A percentile compares a stretch with the other conserved stretches of the same genome.
Evolutionary conservation across 2,113 vertebrate species (phyloP).

Genomic region (Narcine bancroftii): DNA sequence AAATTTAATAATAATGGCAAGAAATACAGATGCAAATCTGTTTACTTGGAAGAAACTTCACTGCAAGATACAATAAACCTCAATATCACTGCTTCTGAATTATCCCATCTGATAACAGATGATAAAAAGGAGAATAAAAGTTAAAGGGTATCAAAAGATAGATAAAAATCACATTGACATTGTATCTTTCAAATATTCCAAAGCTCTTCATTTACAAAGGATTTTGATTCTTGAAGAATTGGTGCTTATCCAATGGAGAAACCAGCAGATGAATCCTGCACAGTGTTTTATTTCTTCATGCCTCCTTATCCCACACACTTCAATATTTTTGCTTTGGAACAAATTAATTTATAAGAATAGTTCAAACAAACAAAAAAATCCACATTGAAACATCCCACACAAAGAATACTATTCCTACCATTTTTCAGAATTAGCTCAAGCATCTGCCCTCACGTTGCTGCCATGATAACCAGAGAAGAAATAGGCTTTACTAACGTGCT

Average conservation of each 20-base stretch:
- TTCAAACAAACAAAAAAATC: neutral
- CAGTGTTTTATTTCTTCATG: neutral
- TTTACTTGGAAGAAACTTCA: neutral
- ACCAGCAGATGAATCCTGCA: neutral
- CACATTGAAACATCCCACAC: neutral
- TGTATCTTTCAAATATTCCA: too few species aligned
- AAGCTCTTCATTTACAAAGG: neutral
- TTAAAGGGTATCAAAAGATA: neutral
- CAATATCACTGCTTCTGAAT: neutral
- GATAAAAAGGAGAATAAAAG: neutral
- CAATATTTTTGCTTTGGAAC: neutral
- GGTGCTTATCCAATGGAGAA: neutral
- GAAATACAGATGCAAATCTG: neutral
- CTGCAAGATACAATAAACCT: neutral
- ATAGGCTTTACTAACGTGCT: neutral
- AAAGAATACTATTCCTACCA: neutral
- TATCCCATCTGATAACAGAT: neutral
- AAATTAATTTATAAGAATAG: neutral
- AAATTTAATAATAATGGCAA: neutral
- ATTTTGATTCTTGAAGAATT: neutral
- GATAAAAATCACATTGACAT: neutral
- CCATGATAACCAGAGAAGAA: too few species aligned
- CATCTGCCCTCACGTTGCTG: too few species aligned
- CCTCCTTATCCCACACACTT: neutral
- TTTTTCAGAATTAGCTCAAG: neutral